phyloP scores from a whole-genome alignment of 2,113 vertebrate genomes.

The Lasiurus borealis region DNA sequence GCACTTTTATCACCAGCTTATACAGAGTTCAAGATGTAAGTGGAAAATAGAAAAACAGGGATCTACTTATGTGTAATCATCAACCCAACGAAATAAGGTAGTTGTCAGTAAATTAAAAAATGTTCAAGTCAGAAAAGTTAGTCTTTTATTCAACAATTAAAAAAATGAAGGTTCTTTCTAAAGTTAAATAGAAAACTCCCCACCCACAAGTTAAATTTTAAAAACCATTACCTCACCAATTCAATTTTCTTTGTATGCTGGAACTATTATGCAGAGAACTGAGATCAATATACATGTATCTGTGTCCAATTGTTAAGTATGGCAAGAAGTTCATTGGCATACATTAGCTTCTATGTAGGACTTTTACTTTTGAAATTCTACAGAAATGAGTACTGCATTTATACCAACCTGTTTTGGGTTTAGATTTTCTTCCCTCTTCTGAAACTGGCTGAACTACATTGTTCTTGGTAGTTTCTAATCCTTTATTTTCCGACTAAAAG shows the following conservation, averaged over 20 bases:
- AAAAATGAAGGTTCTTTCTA: not conserved
- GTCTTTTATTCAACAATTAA: slow-evolving; percentile 2
- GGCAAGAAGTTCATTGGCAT: not conserved
- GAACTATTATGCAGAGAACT: not conserved
- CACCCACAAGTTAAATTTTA: not conserved
- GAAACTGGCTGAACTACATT: slow-evolving; percentile 78
- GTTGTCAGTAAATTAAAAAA: slow-evolving; percentile 33
- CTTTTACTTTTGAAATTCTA: not conserved
- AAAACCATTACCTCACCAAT: not conserved
- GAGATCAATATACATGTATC: not conserved
- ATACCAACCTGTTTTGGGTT: slow-evolving; percentile 84
- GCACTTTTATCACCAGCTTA: slow-evolving; percentile 6
- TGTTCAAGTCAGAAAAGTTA: not conserved
- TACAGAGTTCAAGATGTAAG: not conserved
- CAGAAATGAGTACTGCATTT: not conserved
- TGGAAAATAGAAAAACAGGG: not conserved
- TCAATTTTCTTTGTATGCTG: not conserved
- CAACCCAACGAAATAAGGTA: slow-evolving; percentile 8
- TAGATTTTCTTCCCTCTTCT: slow-evolving; percentile 84
- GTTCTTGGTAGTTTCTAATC: slow-evolving; percentile 87
- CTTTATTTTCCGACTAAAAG: slow-evolving; percentile 87
- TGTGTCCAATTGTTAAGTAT: not conserved
- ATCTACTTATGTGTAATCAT: not conserved
- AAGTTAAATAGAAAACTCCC: not conserved
- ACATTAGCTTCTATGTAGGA: not conserved